Base-by-base conservation (phyloP, 2,113 vertebrate genomes). In the Spheniscus mendiculus region DNA sequence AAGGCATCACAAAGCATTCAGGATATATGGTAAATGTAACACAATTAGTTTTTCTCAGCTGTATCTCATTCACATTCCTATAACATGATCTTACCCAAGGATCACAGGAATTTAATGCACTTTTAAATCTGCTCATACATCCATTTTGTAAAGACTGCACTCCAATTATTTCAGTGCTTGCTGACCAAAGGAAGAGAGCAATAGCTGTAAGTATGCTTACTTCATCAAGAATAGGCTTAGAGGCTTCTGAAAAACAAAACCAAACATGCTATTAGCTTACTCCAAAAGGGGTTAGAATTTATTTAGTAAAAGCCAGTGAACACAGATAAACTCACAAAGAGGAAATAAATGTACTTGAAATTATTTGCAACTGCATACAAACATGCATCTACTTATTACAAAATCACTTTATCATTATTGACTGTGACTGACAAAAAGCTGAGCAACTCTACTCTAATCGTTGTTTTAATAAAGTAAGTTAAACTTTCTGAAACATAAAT, bases 191-290 rank as follows among this genome's bases (percentile, higher is more conserved):
- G 97, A 99, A 99, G 76, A 99, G 98, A 4, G 99, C 98, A 93
- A 99, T 98, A 17, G 99, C 99, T 38, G 99, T 99, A 88, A 99
- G 97, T 97, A 99, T 98, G 98, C 99, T 99, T 92, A 99, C 98
- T 97, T 99, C 99, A 96, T 99, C 99, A 95, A 99, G 97, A 79
- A 97, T 50, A 80, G 99, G 98, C 85, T 98, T 96, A 84, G 98
- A 98, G 72, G 98, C 98, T 69, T 99, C 99, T 99, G 97, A 86
- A 91, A 97, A 91, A 81, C 36, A 88, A 96, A 96, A 96, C 14
- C 36, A 86, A 89, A 80, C 19, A 93, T 3, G 1, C 12, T 53
- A 38, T 55, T 84, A 42, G 81, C 29, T 86, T 92, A 92, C 77
- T 96, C 42, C 47, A 62, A 87, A 91, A 86, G 44, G 47, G 8